Percentiles rank a stretch among this genome's conserved stretches.
These are phyloP conservation scores for Thymelicus lineola DNA, from an alignment of 2,888 invertebrate species.

Conservation along the genomic window DNA sequence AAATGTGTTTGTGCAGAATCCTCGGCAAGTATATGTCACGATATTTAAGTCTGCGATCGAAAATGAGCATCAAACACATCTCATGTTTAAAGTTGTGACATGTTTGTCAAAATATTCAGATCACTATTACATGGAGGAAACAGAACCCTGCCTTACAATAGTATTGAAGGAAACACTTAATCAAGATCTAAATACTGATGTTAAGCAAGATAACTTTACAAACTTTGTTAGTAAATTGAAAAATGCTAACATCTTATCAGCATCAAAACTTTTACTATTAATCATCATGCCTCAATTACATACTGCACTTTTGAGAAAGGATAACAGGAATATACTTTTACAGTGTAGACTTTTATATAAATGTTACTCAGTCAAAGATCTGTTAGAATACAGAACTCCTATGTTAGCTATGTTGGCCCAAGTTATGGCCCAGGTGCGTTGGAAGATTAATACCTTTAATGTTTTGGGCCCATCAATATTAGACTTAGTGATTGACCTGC, in stretches of 20 bases:
- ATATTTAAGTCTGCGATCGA: conserved; percentile 66
- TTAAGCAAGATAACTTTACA: conserved; percentile 59
- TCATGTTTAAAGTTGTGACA: conserved; percentile 67
- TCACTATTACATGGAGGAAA: conserved; percentile 66
- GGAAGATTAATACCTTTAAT: conserved; percentile 65
- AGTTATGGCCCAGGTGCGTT: conserved; percentile 65
- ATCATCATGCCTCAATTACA: conserved; percentile 74
- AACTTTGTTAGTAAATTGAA: conserved; percentile 65
- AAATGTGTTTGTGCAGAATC: conserved; percentile 69
- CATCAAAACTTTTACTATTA: conserved; percentile 62
- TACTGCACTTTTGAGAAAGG: conserved; percentile 58
- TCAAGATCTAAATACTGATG: conserved; percentile 53
- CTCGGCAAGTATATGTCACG: conserved; percentile 61
- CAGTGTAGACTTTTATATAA: conserved; percentile 60
- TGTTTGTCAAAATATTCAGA: conserved; percentile 61
- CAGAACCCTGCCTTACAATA: conserved; percentile 64
- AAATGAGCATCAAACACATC: conserved; percentile 61
- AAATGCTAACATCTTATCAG: conserved; percentile 55
- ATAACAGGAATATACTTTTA: conserved; percentile 55
- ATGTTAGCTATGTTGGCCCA: conserved; percentile 74
- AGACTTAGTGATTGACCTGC: conserved; percentile 60
- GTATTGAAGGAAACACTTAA: conserved; percentile 57
- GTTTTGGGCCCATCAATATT: conserved; percentile 56
- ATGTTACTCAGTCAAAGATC: conserved; percentile 58
- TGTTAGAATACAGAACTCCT: conserved; percentile 68